Base-by-base conservation (phyloP, 2,888 invertebrate genomes). In the Ferdinandea cuprea region DNA sequence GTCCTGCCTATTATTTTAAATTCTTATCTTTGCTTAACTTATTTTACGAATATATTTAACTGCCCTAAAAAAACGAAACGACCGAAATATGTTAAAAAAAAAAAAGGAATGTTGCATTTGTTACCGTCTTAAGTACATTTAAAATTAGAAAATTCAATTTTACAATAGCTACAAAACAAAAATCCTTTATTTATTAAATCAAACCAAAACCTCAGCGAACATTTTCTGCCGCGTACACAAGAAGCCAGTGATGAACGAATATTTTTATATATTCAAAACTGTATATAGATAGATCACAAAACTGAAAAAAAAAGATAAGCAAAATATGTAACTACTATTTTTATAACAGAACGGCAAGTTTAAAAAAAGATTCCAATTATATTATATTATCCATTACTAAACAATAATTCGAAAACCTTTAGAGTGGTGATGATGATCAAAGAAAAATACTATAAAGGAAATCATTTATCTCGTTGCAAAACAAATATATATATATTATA, bases 291-390 rank as follows among this genome's bases (percentile, higher is more conserved):
- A 73, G 56, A 56, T 48, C 32, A 13, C 61, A 52, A 28, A n/a
- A 44, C 25, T 54, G 15, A 44, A 28, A 35, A 59, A 54, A 40
- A 40, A 52, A 66, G 32, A 46, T 21, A 35, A n/a, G 65, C 21
- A 48, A 50, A 50, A 21, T 44, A 46, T 40, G 6, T 15, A 15
- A 56, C 56, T 78, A 71, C 63, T 78, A 80, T 80, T 80, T 80
- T 80, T 80, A 74, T 80, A 80, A 80, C 61, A 78, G 71, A 65
- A 74, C 25, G 56, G 69, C 19, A 80, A 50, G 19, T 32, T 56
- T 50, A 50, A 30, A 52, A 50, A 50, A 37, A 42, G 30, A 0
- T 37, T 35, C 61, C 52, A 3, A 17, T 74, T 65, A 17, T 3
- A 68, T 25, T 25, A 40, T 37, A 28, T 46, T 35, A 46, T 44